phyloP scores from a whole-genome alignment of 2,888 invertebrate genomes.

The Cheilosia urbana region DNA sequence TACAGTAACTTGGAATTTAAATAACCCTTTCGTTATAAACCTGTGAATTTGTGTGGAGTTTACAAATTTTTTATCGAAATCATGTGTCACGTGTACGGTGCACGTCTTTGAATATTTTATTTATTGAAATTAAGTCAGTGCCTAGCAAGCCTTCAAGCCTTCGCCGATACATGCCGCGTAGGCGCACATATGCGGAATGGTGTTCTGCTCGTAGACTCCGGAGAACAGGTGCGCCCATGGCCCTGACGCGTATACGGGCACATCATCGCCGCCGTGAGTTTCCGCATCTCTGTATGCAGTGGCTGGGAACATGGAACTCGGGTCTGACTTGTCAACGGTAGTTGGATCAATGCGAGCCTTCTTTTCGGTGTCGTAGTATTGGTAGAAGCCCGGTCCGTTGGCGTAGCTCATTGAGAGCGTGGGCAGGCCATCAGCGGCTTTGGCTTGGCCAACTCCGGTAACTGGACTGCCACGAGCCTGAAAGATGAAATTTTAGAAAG shows the following conservation, averaged over 20 bases:
- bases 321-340: slow-evolving; percentile 76
- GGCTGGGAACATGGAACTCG: slow-evolving; percentile 85
- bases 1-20: not conserved
- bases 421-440: slow-evolving; percentile 85
- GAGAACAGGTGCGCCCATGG: slow-evolving; percentile 93
- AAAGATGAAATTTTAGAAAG: not conserved
- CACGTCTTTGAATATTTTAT: not conserved
- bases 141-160: slow-evolving; percentile 84
- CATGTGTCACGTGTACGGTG: not conserved
- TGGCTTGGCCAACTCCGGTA: slow-evolving; percentile 77
- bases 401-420: slow-evolving; percentile 90
- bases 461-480: slow-evolving; percentile 80
- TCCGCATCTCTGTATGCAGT: slow-evolving; percentile 84
- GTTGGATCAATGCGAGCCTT: slow-evolving; percentile 80
- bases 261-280: slow-evolving; percentile 92
- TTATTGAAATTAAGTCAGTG: not conserved
- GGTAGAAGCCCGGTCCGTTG: slow-evolving; percentile 88
- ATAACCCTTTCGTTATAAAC: not conserved
- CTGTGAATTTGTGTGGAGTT: not conserved
- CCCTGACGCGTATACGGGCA: slow-evolving; percentile 90
- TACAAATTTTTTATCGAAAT: slow-evolving; percentile 13
- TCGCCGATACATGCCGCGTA: slow-evolving; percentile 90
- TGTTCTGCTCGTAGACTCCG: slow-evolving; percentile 91
- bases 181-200: slow-evolving; percentile 90
- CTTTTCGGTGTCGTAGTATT: slow-evolving; percentile 78